phyloP scores from a whole-genome alignment of 2,797 vertebrate genomes.

The Phoeniculus purpureus region DNA sequence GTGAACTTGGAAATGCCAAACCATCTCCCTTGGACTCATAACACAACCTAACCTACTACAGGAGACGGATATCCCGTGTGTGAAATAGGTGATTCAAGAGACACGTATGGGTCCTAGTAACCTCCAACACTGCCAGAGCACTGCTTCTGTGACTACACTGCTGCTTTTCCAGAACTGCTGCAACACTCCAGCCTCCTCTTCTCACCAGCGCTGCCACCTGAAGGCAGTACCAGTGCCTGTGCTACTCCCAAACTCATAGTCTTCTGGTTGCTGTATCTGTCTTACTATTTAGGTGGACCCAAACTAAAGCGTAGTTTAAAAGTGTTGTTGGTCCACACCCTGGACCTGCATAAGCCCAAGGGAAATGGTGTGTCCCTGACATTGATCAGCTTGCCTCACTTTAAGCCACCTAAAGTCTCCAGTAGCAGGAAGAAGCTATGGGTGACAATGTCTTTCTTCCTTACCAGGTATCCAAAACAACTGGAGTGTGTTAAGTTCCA shows the following conservation, averaged over 20 bases:
- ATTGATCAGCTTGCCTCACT: neutral
- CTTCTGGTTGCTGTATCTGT: neutral
- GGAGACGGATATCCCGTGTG: neutral
- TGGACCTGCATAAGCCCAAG: fast-evolving
- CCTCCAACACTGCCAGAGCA: fast-evolving
- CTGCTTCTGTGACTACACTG: neutral
- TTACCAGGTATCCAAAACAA: neutral
- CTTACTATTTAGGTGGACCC: neutral
- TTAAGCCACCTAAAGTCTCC: neutral
- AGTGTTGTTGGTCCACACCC: neutral
- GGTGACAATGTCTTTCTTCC: neutral
- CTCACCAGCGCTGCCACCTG: neutral
- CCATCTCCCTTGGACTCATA: fast-evolving
- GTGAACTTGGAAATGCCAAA: neutral
- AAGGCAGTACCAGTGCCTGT: neutral
- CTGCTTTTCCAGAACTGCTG: neutral
- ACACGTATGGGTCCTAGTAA: neutral
- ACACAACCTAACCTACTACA: neutral
- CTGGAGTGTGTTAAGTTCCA: neutral
- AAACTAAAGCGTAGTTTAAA: neutral
- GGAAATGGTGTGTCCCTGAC: neutral
- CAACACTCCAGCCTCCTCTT: neutral
- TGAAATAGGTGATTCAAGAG: neutral
- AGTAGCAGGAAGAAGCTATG: neutral
- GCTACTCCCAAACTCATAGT: neutral